Evolutionary conservation across 2,888 invertebrate species (phyloP).

Genomic region (Rosalia funebris): DNA sequence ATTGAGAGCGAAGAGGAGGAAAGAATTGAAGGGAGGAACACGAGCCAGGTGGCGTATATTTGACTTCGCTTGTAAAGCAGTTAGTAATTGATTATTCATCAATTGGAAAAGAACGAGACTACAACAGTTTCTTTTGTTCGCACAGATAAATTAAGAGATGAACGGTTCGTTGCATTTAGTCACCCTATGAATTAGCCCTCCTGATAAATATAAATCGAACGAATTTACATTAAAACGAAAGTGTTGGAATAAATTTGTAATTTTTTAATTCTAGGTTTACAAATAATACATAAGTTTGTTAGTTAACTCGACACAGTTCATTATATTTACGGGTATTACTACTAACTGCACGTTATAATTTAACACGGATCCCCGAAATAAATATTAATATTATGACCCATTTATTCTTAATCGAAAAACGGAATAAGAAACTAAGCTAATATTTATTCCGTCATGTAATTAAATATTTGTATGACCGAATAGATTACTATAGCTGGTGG

Average conservation of each 20-base stretch:
- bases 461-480: neutral
- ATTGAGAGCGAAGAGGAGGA: slow-evolving; percentile 37
- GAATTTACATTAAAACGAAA: slow-evolving; percentile 21
- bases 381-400: no score
- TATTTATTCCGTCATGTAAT: no score
- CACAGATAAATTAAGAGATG: slow-evolving; percentile 63
- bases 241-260: slow-evolving; percentile 8
- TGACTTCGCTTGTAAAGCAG: slow-evolving; percentile 63
- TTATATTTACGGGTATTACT: no score
- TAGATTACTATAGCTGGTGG: neutral
- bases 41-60: slow-evolving; percentile 62
- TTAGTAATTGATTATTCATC: slow-evolving; percentile 65
- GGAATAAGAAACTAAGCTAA: no score
- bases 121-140: slow-evolving; percentile 53
- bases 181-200: slow-evolving; percentile 53
- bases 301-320: no score
- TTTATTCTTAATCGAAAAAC: no score
- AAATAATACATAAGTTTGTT: no score
- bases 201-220: slow-evolving; percentile 19
- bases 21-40: slow-evolving; percentile 59
- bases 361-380: no score
- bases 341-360: no score
- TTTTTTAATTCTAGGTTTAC: no score
- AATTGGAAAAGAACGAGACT: slow-evolving; percentile 61
- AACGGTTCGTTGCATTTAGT: slow-evolving; percentile 60